These are phyloP conservation scores for Schrankia costaestrigalis DNA, from an alignment of 2,888 invertebrate species.

Conservation along the genomic window DNA sequence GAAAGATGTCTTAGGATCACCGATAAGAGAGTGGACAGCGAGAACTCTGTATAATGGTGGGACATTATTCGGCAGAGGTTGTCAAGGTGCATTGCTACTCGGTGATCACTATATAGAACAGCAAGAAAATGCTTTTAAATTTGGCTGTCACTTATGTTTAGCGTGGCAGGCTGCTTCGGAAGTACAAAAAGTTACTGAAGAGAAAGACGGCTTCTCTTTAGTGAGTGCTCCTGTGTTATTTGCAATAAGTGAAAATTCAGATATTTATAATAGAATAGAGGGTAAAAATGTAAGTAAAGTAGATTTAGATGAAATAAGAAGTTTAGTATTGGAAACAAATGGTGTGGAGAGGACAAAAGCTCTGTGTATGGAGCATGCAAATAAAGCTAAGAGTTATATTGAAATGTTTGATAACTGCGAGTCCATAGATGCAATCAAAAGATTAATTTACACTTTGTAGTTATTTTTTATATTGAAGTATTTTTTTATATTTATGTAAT, in stretches of 20 bases:
- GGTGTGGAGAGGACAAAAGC: conserved; percentile 57
- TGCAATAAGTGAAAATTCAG: conserved; percentile 87
- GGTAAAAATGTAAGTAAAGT: conserved; percentile 81
- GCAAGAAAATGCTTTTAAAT: conserved; percentile 87
- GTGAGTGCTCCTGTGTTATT: conserved; percentile 92
- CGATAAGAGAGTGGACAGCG: conserved; percentile 86
- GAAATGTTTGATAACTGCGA: conserved; percentile 62
- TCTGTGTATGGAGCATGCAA: conserved; percentile 55
- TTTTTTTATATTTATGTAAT: neutral
- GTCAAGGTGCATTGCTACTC: conserved; percentile 88
- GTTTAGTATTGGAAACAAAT: conserved; percentile 56
- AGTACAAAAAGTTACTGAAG: conserved; percentile 70
- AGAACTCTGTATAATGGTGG: conserved; percentile 87
- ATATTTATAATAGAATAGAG: conserved; percentile 79
- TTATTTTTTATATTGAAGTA: neutral
- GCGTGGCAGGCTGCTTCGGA: conserved; percentile 87
- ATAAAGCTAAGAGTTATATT: conserved; percentile 53
- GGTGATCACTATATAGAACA: conserved; percentile 84
- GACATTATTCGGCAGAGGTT: conserved; percentile 84
- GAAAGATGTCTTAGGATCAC: conserved; percentile 71
- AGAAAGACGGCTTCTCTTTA: conserved; percentile 81
- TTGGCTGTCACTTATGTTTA: conserved; percentile 89
- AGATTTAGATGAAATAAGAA: conserved; percentile 78
- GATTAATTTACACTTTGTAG: conserved; percentile 60
- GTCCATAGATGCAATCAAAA: conserved; percentile 60